Evolutionary conservation across 2,113 vertebrate species (phyloP).

Genomic region (Salvator merianae): DNA sequence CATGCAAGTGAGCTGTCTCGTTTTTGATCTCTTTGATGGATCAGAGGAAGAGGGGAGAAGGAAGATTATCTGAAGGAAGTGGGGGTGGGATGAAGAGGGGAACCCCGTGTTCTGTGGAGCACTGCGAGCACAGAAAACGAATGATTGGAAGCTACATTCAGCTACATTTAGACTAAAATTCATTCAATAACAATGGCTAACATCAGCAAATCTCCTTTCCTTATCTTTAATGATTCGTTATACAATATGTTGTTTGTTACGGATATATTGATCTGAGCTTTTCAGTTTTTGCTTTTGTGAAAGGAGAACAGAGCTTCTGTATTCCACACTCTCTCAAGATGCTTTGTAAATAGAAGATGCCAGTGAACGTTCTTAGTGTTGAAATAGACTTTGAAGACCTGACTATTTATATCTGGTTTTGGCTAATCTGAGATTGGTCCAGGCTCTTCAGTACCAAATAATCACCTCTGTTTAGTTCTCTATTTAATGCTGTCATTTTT

Average conservation of each 20-base stretch:
- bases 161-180: constrained; percentile 14
- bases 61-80: neutral
- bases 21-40: neutral
- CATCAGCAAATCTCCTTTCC: neutral
- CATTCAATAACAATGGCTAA: constrained; percentile 5
- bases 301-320: neutral
- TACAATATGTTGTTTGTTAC: neutral
- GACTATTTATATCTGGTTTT: neutral
- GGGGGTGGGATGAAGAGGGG: neutral
- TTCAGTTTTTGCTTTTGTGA: neutral
- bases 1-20: neutral
- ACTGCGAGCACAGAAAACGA: no score
- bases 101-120: constrained; percentile 35
- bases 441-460: neutral
- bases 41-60: neutral
- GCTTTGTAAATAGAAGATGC: neutral
- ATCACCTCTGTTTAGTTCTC: neutral
- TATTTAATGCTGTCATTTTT: neutral
- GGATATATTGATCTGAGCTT: neutral
- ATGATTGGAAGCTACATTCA: neutral
- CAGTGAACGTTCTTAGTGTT: neutral
- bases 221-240: neutral
- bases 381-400: neutral
- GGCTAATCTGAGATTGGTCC: neutral
- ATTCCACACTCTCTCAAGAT: neutral